Percentiles rank a stretch among this genome's conserved stretches.
phyloP scores from a whole-genome alignment of 2,113 vertebrate species.

The Zapornia atra region DNA sequence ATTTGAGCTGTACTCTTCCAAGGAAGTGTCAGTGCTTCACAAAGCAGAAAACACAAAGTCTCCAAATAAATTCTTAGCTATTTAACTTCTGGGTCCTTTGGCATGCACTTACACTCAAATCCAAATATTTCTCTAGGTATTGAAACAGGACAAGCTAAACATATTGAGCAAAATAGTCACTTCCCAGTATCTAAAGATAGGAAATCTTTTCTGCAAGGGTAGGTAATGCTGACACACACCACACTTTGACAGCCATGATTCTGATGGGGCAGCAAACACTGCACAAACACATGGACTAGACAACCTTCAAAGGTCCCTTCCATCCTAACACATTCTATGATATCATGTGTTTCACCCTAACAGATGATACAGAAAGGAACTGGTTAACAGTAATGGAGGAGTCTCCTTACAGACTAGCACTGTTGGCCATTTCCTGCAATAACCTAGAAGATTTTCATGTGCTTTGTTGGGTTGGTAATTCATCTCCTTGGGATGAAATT shows the following conservation, averaged over 20 bases:
- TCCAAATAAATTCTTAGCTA: not conserved
- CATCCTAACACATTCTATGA: too few relatives aligned
- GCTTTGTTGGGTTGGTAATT: conserved; percentile 42
- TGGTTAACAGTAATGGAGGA: conserved; percentile 40
- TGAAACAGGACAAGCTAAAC: not conserved
- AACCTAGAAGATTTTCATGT: conserved; percentile 62
- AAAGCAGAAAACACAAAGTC: not conserved
- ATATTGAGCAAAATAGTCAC: not conserved
- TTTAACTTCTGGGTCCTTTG: not conserved
- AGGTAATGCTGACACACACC: not conserved
- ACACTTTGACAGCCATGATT: not conserved
- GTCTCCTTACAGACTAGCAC: conserved; percentile 56
- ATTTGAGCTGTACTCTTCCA: not conserved
- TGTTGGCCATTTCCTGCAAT: conserved; percentile 62
- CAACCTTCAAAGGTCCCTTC: too few relatives aligned
- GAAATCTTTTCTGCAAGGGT: not conserved
- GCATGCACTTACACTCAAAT: not conserved
- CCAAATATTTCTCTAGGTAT: not conserved
- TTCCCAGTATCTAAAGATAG: not conserved
- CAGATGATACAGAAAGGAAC: conserved; percentile 4
- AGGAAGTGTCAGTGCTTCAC: not conserved
- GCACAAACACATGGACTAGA: not conserved
- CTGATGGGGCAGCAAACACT: not conserved
- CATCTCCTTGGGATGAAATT: conserved; percentile 53
- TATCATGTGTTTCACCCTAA: not conserved